Conservation (phyloP, 2,113 vertebrate species). For the Kryptolebias marmoratus region DNA sequence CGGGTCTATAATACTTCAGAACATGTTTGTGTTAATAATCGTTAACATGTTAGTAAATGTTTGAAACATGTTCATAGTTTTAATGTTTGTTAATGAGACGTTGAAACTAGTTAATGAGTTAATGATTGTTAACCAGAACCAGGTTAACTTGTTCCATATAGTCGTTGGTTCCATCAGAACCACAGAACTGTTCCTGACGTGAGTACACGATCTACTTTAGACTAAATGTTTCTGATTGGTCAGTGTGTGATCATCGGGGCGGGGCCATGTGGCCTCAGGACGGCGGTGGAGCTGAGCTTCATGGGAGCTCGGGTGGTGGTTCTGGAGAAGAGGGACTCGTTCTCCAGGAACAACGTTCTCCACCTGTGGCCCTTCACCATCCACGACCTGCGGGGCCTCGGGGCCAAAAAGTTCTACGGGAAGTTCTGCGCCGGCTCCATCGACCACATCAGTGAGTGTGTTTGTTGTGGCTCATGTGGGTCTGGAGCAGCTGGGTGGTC, state of each 20-base stretch:
- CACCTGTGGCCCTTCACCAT: constrained; percentile 98
- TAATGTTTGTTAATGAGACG: no score
- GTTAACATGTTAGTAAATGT: no score
- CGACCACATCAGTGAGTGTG: constrained; percentile 91
- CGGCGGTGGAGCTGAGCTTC: constrained; percentile 92
- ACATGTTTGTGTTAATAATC: no score
- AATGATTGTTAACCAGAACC: no score
- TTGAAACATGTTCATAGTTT: no score
- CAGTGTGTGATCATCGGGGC: constrained; percentile 97
- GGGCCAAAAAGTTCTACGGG: constrained; percentile 96
- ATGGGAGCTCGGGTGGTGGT: constrained; percentile 94
- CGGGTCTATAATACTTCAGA: no score
- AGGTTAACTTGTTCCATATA: no score
- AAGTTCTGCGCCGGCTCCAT: constrained; percentile 96
- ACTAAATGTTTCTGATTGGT: constrained; percentile 20
- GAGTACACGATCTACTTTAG: not conserved
- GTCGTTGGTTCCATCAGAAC: no score
- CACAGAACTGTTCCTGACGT: not conserved
- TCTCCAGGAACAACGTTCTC: constrained; percentile 95
- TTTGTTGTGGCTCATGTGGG: not conserved
- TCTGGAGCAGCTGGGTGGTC: not conserved
- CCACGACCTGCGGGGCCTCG: constrained; percentile 91
- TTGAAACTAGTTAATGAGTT: no score
- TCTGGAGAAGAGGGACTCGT: constrained; percentile 94
- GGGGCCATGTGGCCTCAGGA: constrained; percentile 93